Conservation (phyloP, 2,113 vertebrate species). For the Lathamus discolor region DNA sequence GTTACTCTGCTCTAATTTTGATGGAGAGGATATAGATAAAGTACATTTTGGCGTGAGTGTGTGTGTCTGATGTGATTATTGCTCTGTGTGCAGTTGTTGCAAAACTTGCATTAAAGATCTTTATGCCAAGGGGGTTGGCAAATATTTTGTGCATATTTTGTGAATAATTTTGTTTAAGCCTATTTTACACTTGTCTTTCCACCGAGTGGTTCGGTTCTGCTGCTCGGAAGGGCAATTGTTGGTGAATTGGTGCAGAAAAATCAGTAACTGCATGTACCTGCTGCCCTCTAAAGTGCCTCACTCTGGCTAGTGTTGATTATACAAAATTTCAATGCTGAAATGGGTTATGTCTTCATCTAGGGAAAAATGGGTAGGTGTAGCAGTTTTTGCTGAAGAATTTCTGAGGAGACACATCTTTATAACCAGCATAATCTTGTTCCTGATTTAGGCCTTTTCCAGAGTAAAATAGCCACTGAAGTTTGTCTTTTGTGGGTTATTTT, state of each 20-base stretch:
- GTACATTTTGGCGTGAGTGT: not conserved
- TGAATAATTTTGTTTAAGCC: not conserved
- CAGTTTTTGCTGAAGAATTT: not conserved
- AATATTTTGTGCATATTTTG: not conserved
- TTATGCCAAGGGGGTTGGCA: fast-evolving
- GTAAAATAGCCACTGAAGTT: not conserved
- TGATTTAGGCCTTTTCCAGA: not conserved
- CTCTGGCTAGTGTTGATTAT: not conserved
- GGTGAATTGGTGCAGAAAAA: not conserved
- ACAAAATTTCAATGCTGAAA: not conserved
- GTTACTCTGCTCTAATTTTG: not conserved
- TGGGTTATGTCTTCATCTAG: not conserved
- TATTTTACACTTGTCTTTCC: not conserved
- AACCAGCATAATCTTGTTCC: not conserved
- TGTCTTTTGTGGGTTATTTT: no score
- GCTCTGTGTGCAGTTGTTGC: not conserved
- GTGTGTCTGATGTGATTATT: not conserved
- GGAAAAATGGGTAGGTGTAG: not conserved
- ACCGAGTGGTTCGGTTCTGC: not conserved
- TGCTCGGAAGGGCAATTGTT: not conserved
- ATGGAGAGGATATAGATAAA: not conserved
- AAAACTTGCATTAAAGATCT: not conserved
- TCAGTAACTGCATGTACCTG: not conserved
- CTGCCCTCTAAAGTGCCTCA: not conserved
- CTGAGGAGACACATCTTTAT: not conserved